Conservation (phyloP, 2,888 invertebrate species). For the Callyntrura guangdongensis region DNA sequence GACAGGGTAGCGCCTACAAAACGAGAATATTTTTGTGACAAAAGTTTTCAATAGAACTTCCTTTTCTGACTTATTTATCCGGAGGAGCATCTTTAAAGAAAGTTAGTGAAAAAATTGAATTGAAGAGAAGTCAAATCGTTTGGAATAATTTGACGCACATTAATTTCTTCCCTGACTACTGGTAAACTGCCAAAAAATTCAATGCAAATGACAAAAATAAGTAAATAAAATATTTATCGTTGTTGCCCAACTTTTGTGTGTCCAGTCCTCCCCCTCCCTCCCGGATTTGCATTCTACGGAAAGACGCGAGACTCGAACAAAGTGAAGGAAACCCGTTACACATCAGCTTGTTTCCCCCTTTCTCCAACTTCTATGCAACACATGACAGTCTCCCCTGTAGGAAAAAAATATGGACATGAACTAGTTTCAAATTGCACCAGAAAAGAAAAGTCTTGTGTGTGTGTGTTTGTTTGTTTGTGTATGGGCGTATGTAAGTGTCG, state of each 20-base stretch:
- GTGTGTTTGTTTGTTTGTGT: too few species aligned
- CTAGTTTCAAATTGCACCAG: slow-evolving; percentile 41
- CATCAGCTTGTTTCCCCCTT: not conserved
- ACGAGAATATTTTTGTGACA: not conserved
- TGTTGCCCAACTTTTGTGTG: not conserved
- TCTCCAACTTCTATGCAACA: not conserved
- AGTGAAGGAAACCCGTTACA: not conserved
- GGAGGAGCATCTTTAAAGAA: not conserved
- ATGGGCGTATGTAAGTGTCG: not conserved
- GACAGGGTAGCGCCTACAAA: not conserved
- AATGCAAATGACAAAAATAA: slow-evolving; percentile 31
- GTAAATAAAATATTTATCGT: slow-evolving; percentile 39
- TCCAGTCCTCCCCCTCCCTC: not conserved
- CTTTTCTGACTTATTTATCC: not conserved
- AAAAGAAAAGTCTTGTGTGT: not conserved
- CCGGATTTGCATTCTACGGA: not conserved
- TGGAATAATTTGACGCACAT: slow-evolving; percentile 46
- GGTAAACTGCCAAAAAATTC: slow-evolving; percentile 21
- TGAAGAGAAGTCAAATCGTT: slow-evolving; percentile 21
- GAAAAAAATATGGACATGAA: slow-evolving; percentile 31
- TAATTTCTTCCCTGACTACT: not conserved
- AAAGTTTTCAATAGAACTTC: not conserved
- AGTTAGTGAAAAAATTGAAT: not conserved
- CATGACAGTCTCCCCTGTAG: not conserved
- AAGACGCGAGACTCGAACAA: not conserved